These are phyloP conservation scores for Calyptommatus sinebrachiatus DNA, from an alignment of 2,113 vertebrate genomes.

Conservation along the genomic window DNA sequence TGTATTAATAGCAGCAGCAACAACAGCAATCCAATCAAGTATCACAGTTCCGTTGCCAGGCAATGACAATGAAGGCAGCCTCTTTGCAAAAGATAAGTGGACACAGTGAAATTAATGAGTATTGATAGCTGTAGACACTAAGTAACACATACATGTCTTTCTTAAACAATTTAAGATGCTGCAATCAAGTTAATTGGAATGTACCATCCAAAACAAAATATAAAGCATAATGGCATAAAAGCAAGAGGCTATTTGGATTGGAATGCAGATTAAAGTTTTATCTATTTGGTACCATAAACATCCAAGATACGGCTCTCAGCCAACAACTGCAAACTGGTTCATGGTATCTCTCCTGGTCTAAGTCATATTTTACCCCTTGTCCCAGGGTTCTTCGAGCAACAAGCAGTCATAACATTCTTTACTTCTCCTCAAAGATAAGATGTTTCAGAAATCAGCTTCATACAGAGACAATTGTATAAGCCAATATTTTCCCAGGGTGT, in stretches of 20 bases:
- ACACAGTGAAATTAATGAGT: slow-evolving; percentile 17
- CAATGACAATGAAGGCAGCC: slow-evolving; percentile 29
- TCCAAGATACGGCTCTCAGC: neutral
- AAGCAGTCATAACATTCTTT: neutral
- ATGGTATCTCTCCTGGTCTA: neutral
- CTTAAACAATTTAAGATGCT: slow-evolving; percentile 4
- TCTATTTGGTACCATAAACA: slow-evolving; percentile 30
- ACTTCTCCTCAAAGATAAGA: neutral
- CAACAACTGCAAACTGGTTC: slow-evolving; percentile 21
- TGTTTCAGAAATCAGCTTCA: neutral
- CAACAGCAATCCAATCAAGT: slow-evolving; percentile 43
- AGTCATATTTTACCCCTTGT: neutral
- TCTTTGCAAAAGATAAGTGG: slow-evolving; percentile 7
- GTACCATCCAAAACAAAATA: neutral
- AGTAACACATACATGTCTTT: neutral
- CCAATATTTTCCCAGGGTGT: neutral
- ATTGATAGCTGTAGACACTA: slow-evolving; percentile 14
- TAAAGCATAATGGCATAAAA: neutral
- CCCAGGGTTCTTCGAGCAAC: no score
- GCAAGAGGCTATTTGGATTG: slow-evolving; percentile 6
- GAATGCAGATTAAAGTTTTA: slow-evolving; percentile 1
- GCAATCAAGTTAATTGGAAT: slow-evolving; percentile 29
- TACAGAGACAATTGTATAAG: neutral
- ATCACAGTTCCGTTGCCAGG: slow-evolving; percentile 7
- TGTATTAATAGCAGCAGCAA: slow-evolving; percentile 22